phyloP scores from a whole-genome alignment of 2,113 vertebrate genomes.

The Cinclus mexicanus region DNA sequence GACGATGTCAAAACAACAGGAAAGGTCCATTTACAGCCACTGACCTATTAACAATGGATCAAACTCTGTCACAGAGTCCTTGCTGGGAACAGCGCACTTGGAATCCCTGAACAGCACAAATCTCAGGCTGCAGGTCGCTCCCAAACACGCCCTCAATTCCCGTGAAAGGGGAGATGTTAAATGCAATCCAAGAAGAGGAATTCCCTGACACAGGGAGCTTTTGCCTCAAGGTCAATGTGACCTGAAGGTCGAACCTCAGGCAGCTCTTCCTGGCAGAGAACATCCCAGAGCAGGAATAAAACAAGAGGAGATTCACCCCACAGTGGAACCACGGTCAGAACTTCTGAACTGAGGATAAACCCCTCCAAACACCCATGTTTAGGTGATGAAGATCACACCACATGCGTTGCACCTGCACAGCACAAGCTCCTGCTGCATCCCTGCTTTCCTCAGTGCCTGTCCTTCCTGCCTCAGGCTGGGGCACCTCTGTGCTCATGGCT shows the following conservation, averaged over 20 bases:
- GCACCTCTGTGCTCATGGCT: not conserved
- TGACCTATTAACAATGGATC: not conserved
- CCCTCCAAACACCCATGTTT: rapidly evolving
- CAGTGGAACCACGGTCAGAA: not conserved
- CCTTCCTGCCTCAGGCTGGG: not conserved
- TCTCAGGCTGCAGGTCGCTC: not conserved
- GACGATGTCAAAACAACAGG: not conserved
- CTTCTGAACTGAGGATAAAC: rapidly evolving
- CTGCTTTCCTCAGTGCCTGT: not conserved
- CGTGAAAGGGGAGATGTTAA: rapidly evolving
- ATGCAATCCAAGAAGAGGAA: not conserved
- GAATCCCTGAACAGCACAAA: not conserved
- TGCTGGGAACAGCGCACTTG: not conserved
- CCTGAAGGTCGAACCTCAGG: not conserved
- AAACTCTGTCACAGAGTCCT: not conserved
- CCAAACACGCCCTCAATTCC: not conserved
- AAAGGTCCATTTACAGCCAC: not conserved
- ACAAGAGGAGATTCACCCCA: not conserved
- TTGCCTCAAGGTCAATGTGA: not conserved
- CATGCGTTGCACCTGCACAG: not conserved
- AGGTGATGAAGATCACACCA: not conserved
- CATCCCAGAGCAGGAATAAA: not conserved
- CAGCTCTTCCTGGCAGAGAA: not conserved
- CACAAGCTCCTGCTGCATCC: not conserved
- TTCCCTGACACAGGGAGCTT: not conserved